Conservation (phyloP, 1,140 invertebrate genomes). For the Drosophila grimshawi region DNA sequence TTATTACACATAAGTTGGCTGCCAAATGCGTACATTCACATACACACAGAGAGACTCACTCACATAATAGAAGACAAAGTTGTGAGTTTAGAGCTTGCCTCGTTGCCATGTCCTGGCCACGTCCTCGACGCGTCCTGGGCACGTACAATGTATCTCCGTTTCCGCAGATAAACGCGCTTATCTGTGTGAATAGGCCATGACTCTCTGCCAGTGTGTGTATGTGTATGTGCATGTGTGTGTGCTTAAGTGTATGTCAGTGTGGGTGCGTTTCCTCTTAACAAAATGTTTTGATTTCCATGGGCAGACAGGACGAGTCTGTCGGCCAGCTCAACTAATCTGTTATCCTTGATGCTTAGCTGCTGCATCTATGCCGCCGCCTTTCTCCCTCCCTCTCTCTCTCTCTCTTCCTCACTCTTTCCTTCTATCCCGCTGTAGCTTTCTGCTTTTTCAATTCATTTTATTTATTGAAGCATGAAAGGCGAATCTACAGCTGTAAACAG, state of each 20-base stretch:
- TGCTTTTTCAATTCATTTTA: conserved; percentile 77
- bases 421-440: neutral
- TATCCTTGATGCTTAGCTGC: conserved; percentile 53
- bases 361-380: conserved; percentile 12
- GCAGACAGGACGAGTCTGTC: conserved; percentile 59
- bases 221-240: conserved; percentile 19
- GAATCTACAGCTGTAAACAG: conserved; percentile 55
- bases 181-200: conserved; percentile 74
- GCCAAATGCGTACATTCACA: conserved; percentile 61
- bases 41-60: conserved; percentile 14
- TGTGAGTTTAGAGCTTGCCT: conserved; percentile 64
- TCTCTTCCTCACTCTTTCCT: conserved; percentile 18
- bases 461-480: conserved; percentile 81
- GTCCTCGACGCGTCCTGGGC: conserved; percentile 51
- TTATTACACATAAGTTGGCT: conserved; percentile 78
- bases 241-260: conserved; percentile 25
- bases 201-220: conserved; percentile 13
- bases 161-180: conserved; percentile 78
- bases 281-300: conserved; percentile 81
- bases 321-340: conserved; percentile 77
- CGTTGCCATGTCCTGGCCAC: conserved; percentile 53
- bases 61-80: conserved; percentile 40
- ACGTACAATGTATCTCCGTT: conserved; percentile 76
- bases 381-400: conserved; percentile 23
- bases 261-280: conserved; percentile 67